Percentiles rank a stretch among this genome's conserved stretches.
These are phyloP conservation scores for Trichechus manatus DNA, from an alignment of 2,113 vertebrate genomes.

Conservation along the genomic window DNA sequence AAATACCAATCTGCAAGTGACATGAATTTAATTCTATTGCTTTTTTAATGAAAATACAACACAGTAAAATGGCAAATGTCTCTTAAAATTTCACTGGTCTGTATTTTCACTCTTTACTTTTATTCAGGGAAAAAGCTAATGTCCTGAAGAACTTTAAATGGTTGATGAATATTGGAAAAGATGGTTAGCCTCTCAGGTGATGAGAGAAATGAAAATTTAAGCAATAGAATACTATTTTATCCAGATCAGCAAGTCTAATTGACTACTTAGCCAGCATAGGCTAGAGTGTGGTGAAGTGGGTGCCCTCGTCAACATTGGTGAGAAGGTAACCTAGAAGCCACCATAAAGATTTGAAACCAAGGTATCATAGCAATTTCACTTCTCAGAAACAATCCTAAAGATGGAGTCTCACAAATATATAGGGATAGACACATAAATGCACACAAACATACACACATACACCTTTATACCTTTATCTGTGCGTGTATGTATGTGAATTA, in stretches of 20 bases:
- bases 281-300: neutral
- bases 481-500: no score
- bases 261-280: neutral
- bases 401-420: neutral
- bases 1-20: neutral
- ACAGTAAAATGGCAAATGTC: constrained; percentile 55
- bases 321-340: neutral
- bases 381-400: neutral
- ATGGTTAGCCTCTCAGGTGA: neutral
- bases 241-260: neutral
- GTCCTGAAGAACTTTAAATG: constrained; percentile 77
- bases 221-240: neutral
- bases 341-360: neutral
- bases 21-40: neutral
- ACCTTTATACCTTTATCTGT: no score
- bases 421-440: neutral
- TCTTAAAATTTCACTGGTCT: constrained; percentile 8
- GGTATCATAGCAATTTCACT: neutral
- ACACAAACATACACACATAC: accelerated
- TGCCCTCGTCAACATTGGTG: neutral
- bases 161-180: neutral
- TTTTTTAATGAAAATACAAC: constrained; percentile 62
- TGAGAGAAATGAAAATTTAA: constrained; percentile 6
- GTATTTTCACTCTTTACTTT: constrained; percentile 29
- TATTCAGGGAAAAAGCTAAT: constrained; percentile 50